Conservation (phyloP, 2,113 vertebrate species). For the Carollia perspicillata region DNA sequence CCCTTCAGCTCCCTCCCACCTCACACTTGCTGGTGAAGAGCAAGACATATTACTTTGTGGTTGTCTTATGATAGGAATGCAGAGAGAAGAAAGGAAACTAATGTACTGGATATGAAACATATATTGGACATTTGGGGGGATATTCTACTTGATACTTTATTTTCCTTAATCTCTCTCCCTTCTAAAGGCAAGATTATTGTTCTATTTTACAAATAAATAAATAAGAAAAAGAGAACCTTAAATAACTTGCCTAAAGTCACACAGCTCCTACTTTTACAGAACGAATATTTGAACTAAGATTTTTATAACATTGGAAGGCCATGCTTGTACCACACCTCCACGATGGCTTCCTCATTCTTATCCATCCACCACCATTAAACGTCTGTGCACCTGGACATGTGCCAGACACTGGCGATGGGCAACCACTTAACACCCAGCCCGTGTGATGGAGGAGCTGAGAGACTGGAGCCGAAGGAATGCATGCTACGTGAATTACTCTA, state of each 20-base stretch:
- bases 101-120: neutral
- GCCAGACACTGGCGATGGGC: neutral
- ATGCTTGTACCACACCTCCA: neutral
- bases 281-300: neutral
- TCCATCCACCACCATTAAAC: neutral
- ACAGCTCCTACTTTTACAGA: neutral
- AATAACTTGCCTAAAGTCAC: neutral
- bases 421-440: neutral
- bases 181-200: neutral
- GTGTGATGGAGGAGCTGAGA: neutral
- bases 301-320: neutral
- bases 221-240: neutral
- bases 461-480: neutral
- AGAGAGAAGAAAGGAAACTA: neutral
- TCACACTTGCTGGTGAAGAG: neutral
- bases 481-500: neutral
- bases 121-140: neutral
- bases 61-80: neutral
- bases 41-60: neutral
- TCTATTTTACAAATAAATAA: neutral
- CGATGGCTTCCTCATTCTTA: neutral
- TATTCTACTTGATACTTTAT: neutral
- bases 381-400: neutral
- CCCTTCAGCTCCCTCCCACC: neutral
- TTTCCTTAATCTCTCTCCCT: neutral